These are phyloP conservation scores for Lynx canadensis DNA, from an alignment of 2,113 vertebrate genomes.

Conservation along the genomic window DNA sequence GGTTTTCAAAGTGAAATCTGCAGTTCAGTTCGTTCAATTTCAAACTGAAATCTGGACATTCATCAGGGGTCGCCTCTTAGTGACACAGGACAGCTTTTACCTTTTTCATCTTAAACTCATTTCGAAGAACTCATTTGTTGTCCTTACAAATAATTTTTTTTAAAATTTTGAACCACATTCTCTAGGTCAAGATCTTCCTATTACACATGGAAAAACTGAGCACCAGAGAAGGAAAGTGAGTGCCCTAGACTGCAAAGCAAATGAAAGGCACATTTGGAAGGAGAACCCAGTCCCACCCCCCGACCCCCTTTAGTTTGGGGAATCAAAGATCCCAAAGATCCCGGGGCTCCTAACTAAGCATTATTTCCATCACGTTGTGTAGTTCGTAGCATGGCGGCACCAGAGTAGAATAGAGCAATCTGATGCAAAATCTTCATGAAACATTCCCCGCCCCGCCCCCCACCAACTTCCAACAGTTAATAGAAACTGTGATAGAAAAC, in stretches of 20 bases:
- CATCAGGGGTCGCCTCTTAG: neutral
- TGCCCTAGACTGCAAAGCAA: neutral
- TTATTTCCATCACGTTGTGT: neutral
- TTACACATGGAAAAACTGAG: neutral
- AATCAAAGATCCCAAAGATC: too few species aligned
- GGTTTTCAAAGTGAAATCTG: neutral
- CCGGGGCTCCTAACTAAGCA: neutral
- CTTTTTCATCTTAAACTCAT: neutral
- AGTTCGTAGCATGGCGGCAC: neutral
- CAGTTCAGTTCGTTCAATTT: neutral
- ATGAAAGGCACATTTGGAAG: neutral
- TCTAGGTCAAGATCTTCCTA: neutral
- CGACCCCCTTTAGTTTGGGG: too few species aligned
- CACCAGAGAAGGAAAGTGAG: neutral
- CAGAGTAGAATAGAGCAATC: neutral
- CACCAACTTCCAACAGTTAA: neutral
- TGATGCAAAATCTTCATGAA: neutral
- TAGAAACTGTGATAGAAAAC: slow-evolving; percentile 23
- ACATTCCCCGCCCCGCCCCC: fast-evolving
- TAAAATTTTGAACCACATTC: neutral
- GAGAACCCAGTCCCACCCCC: neutral
- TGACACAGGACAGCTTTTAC: neutral
- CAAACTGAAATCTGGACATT: neutral
- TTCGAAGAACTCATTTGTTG: neutral
- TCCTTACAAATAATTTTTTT: neutral